A percentile compares a stretch with the other conserved stretches of the same genome.
phyloP scores from a whole-genome alignment of 2,113 vertebrate species.

The Engystomops pustulosus region DNA sequence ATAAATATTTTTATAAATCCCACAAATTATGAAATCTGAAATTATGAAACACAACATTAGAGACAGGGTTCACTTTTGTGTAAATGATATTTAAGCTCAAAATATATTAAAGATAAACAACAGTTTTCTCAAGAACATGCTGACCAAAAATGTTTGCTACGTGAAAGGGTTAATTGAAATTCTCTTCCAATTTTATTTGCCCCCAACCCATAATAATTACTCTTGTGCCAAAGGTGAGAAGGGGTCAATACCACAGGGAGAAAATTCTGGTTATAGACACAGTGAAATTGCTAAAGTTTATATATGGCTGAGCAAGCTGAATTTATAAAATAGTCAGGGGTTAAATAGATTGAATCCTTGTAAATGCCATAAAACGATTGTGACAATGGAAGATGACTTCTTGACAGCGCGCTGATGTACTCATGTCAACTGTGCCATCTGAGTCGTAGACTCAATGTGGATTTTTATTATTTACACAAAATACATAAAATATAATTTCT shows the following conservation, averaged over 20 bases:
- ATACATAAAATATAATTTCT: no score
- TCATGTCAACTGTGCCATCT: background rate
- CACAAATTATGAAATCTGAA: no score
- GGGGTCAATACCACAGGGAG: background rate
- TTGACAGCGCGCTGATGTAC: background rate
- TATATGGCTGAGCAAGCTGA: background rate
- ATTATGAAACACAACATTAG: no score
- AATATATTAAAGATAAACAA: no score
- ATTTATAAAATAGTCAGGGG: background rate
- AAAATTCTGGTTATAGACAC: background rate
- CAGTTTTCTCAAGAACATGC: no score
- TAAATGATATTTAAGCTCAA: no score
- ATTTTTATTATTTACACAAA: no score
- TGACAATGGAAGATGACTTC: background rate
- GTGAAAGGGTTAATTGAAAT: background rate
- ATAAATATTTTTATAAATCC: no score
- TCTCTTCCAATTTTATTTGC: background rate
- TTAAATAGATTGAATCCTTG: background rate
- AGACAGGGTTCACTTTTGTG: no score
- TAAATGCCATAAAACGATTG: background rate
- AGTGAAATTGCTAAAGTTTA: background rate
- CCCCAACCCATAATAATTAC: background rate
- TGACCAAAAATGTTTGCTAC: background rate
- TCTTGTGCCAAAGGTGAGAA: background rate
- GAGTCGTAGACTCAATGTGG: no score